These are phyloP conservation scores for Campylomormyrus tamandua DNA, from an alignment of 2,113 vertebrate genomes.

Conservation along the genomic window DNA sequence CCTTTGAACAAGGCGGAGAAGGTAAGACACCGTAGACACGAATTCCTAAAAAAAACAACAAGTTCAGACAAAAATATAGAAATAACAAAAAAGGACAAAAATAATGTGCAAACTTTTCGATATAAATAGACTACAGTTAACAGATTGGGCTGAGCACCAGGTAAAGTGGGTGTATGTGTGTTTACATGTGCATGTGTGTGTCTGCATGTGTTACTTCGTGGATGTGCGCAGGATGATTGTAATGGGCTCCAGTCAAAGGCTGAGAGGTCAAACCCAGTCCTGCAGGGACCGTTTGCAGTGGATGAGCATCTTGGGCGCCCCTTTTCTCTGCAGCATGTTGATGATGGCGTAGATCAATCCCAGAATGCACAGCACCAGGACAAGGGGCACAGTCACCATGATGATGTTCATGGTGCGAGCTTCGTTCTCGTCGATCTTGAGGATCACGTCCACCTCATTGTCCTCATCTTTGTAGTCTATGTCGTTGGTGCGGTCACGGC, in stretches of 20 bases:
- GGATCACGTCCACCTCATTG: slow-evolving; percentile 82
- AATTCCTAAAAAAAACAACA: slow-evolving; percentile 32
- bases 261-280: slow-evolving; percentile 83
- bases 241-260: slow-evolving; percentile 34
- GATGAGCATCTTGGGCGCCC: slow-evolving; percentile 76
- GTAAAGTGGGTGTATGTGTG: slow-evolving; percentile 28
- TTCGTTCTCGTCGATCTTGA: slow-evolving; percentile 82
- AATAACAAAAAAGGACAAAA: slow-evolving; percentile 41
- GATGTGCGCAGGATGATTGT: slow-evolving; percentile 24
- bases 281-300: slow-evolving; percentile 97
- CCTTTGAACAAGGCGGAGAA: not conserved
- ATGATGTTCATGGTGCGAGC: slow-evolving; percentile 80
- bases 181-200: slow-evolving; percentile 34
- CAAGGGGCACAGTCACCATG: slow-evolving; percentile 80
- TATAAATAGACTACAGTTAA: slow-evolving; percentile 58
- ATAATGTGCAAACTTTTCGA: slow-evolving; percentile 59
- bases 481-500: slow-evolving; percentile 38
- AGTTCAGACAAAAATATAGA: slow-evolving; percentile 26
- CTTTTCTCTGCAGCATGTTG: slow-evolving; percentile 90
- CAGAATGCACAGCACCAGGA: slow-evolving; percentile 85
- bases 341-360: slow-evolving; percentile 83
- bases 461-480: slow-evolving; percentile 43
- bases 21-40: slow-evolving; percentile 22
- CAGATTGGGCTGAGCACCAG: slow-evolving; percentile 33
- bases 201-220: slow-evolving; percentile 22